Conservation (phyloP, 2,888 invertebrate genomes). For the Lypha dubia region DNA sequence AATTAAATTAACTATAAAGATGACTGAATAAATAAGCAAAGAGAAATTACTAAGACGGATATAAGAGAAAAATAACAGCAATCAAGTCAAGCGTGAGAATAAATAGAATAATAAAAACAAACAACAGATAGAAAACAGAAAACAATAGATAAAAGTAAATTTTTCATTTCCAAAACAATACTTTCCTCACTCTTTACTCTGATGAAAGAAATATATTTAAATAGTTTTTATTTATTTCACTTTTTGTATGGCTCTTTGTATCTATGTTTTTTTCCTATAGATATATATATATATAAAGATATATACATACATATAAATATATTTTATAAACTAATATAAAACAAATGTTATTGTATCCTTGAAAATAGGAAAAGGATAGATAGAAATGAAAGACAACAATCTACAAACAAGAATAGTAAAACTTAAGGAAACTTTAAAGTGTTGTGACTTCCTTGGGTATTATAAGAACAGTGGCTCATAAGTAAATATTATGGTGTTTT, state of each 20-base stretch:
- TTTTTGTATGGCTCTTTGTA: neutral
- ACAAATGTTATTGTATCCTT: constrained; percentile 48
- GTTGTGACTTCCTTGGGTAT: neutral
- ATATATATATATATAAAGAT: too few relatives aligned
- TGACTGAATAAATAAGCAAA: constrained; percentile 5
- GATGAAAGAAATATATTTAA: constrained; percentile 9
- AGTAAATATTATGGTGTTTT: too few relatives aligned
- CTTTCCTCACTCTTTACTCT: neutral
- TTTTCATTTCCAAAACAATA: constrained; percentile 21
- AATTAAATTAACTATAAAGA: neutral
- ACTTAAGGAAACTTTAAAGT: constrained; percentile 35
- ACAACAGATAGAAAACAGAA: constrained; percentile 7
- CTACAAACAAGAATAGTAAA: constrained; percentile 5
- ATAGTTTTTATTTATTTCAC: constrained; percentile 1
- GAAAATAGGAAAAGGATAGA: neutral
- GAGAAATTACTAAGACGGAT: constrained; percentile 1
- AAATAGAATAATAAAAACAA: constrained; percentile 26
- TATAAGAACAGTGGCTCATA: constrained; percentile 21
- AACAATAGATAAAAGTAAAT: constrained; percentile 18
- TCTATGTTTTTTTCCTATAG: neutral
- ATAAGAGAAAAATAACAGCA: constrained; percentile 14
- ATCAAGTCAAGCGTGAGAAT: constrained; percentile 49
- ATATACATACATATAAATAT: too few relatives aligned
- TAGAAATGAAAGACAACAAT: constrained; percentile 15
- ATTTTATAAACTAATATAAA: constrained; percentile 29